Base-by-base conservation (phyloP, 2,113 vertebrate species). In the Sarotherodon lohbergeri region DNA sequence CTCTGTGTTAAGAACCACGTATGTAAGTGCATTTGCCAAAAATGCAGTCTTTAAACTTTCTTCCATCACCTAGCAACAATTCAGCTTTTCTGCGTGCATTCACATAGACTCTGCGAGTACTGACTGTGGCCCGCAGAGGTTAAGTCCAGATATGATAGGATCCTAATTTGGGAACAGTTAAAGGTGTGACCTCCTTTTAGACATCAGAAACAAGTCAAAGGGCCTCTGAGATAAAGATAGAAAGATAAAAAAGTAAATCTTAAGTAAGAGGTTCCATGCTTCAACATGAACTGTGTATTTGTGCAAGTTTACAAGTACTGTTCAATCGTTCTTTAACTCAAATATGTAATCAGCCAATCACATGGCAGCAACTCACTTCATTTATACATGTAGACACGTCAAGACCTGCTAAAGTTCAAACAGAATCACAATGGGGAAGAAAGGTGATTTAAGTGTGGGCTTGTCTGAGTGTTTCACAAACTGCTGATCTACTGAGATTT, bases 241-340 rank as follows among this genome's bases (percentile, higher is more conserved):
- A 27, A 27, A 27, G 27, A 27, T 27, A 27, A 27, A 27, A 27
- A 27, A 27, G 27, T 27, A 22, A 22, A 22, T 27, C 27, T 27
- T 27, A 46, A 10, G 27, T 32, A 32, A 1, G 14, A 27, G 0
- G 13, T 17, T 16, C 8, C 0, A 43, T 0, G 14, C 71, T 48
- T 29, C 19, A 12, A 7, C 8, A 17, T 11, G 0, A 27, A 19
- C 68, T 16, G 66, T 66, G 2, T 46, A 4, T 76, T 29, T 48
- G 22, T 76, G 0, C 9, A 76, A 0, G 14, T 76, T 48, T 3
- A n/a, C 19, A 66, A 39, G 2, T 63, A 34, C 57, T 39, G 63
- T 24, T 68, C 7, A 68, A 14, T 0, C 43, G 66, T 22, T 24
- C n/a, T 4, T 71, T 9, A 71, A 71, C n/a, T 41, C 12, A 71